Conservation (phyloP, 2,113 vertebrate species). For the Pelodiscus sinensis region DNA sequence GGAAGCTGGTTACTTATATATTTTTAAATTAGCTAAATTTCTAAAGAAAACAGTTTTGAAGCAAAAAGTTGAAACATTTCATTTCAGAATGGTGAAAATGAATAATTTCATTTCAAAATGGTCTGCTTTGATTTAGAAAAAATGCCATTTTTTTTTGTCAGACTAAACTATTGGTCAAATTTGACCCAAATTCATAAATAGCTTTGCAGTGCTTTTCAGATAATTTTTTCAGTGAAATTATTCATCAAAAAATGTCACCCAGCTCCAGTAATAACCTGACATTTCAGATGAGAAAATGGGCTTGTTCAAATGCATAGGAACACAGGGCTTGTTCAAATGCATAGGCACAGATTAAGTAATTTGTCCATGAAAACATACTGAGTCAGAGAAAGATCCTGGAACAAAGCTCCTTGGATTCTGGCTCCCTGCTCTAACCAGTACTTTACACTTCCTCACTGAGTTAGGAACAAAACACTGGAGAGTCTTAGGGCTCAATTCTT, state of each 20-base stretch:
- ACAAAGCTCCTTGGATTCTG: not conserved
- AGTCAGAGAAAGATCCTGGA: not conserved
- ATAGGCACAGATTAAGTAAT: slow-evolving; percentile 51
- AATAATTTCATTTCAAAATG: not conserved
- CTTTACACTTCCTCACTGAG: not conserved
- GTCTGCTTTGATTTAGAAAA: not conserved
- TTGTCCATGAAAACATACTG: slow-evolving; percentile 25
- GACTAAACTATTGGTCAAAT: not conserved
- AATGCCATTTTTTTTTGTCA: not conserved
- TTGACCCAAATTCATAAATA: not conserved
- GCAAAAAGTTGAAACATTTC: not conserved
- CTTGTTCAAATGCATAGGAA: no score
- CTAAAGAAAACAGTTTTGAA: not conserved
- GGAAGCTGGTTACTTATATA: no score
- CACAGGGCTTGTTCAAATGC: no score
- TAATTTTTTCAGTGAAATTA: not conserved
- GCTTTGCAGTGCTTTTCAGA: not conserved
- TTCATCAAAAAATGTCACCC: not conserved
- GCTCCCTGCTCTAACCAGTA: not conserved
- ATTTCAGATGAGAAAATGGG: slow-evolving; percentile 60
- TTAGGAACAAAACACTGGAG: not conserved
- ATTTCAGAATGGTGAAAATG: not conserved
- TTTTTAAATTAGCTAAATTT: not conserved
- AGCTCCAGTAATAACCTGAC: slow-evolving; percentile 10
- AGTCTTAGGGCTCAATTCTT: not conserved